Percentiles rank a stretch among this genome's conserved stretches.
Evolutionary conservation across 30 jellyfish, hydroid and myxozoan genomes (phyloP).

Genomic region (Pelagia noctiluca): DNA sequence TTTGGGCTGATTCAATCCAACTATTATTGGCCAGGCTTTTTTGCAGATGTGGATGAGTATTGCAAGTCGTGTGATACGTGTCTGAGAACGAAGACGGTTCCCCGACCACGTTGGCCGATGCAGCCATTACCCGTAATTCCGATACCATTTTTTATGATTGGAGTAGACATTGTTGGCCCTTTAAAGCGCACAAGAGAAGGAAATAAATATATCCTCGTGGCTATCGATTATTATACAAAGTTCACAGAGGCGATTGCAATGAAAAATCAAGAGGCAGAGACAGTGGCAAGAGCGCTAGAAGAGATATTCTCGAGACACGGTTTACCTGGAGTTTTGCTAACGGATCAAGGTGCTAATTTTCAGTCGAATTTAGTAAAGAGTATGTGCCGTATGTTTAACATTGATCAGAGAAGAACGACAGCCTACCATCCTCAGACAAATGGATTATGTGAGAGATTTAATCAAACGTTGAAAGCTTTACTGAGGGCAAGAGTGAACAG

Average conservation of each 20-base stretch:
- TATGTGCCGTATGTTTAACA: slow-evolving; percentile 23
- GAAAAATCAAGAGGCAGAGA: slow-evolving; percentile 38
- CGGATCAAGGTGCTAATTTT: slow-evolving; percentile 36
- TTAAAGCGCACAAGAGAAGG: slow-evolving; percentile 25
- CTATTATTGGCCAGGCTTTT: too few species aligned
- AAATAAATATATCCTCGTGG: slow-evolving; percentile 25
- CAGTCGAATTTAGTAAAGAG: slow-evolving; percentile 12
- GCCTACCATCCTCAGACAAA: slow-evolving; percentile 56
- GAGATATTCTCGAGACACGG: too few species aligned
- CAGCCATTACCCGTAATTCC: too few species aligned
- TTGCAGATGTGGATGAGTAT: too few species aligned
- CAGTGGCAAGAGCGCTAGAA: background rate
- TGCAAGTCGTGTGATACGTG: too few species aligned
- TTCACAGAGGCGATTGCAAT: slow-evolving; percentile 47
- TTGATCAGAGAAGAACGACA: slow-evolving; percentile 30
- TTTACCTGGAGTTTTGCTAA: too few species aligned
- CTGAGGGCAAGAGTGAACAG: slow-evolving; percentile 22
- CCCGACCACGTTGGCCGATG: too few species aligned
- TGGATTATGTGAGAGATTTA: slow-evolving; percentile 42
- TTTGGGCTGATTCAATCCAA: too few species aligned
- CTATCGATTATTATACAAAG: slow-evolving; percentile 43
- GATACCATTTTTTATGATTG: too few species aligned
- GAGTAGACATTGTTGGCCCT: too few species aligned
- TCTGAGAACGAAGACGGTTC: too few species aligned
- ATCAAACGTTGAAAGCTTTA: slow-evolving; percentile 5